A percentile compares a stretch with the other conserved stretches of the same genome.
These are phyloP conservation scores for Dicranocentrus wangi DNA, from an alignment of 2,888 invertebrate species.

Conservation along the genomic window DNA sequence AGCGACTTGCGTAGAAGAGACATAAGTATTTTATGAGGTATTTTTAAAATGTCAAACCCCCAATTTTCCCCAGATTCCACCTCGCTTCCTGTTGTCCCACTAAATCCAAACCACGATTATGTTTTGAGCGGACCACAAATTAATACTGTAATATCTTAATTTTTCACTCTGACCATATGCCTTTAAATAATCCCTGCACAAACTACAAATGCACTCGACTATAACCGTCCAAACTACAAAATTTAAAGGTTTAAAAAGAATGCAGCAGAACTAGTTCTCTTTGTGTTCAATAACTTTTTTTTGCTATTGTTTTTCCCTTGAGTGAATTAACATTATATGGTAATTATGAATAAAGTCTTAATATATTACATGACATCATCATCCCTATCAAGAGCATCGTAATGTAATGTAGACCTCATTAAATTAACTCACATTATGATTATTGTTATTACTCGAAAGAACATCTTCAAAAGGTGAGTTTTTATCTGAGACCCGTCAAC, in stretches of 20 bases:
- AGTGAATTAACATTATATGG: conserved; percentile 42
- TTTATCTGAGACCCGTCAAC: conserved; percentile 3
- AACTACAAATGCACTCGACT: too few relatives aligned
- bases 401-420: conserved; percentile 46
- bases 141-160: conserved; percentile 49
- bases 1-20: too few relatives aligned
- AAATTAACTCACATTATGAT: conserved; percentile 59
- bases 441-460: conserved; percentile 60
- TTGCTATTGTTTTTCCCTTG: conserved; percentile 25
- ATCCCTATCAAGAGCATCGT: conserved; percentile 21
- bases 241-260: conserved; percentile 6
- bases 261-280: conserved; percentile 56
- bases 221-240: too few relatives aligned
- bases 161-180: neutral
- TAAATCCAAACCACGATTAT: too few relatives aligned
- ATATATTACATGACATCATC: conserved; percentile 59
- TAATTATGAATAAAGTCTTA: conserved; percentile 37
- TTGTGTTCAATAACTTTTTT: conserved; percentile 20
- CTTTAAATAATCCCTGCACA: too few relatives aligned
- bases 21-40: too few relatives aligned
- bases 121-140: too few relatives aligned
- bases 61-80: too few relatives aligned
- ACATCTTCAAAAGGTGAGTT: conserved; percentile 40
- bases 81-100: too few relatives aligned
- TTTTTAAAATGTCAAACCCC: too few relatives aligned